These are phyloP conservation scores for Scaptomyza caliginosa DNA, from an alignment of 2,888 invertebrate genomes.

Conservation along the genomic window DNA sequence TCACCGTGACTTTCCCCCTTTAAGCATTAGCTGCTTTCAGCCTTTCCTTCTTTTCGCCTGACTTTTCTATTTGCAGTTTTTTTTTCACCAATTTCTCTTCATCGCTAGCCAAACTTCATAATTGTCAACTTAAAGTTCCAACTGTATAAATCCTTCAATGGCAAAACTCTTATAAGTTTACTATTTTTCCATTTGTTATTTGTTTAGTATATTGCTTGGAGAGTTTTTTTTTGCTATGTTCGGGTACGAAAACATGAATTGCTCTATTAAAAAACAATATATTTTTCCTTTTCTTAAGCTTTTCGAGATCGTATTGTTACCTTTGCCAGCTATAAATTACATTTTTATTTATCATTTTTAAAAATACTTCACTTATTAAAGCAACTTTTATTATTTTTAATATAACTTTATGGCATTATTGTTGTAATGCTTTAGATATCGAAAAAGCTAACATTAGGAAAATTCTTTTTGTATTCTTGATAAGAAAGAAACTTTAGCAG, in stretches of 20 bases:
- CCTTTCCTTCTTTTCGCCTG: neutral
- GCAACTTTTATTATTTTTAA: too few species aligned
- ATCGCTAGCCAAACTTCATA: slow-evolving; percentile 12
- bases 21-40: slow-evolving; percentile 12
- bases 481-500: too few species aligned
- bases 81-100: slow-evolving; percentile 24
- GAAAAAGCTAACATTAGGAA: too few species aligned
- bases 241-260: neutral
- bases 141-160: slow-evolving; percentile 43
- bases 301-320: too few species aligned
- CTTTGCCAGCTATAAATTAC: too few species aligned
- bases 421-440: too few species aligned
- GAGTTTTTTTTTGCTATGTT: neutral
- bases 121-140: slow-evolving; percentile 16
- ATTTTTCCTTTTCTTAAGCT: too few species aligned
- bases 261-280: neutral
- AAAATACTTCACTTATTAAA: too few species aligned
- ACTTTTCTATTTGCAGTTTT: slow-evolving; percentile 62
- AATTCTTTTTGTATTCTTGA: too few species aligned
- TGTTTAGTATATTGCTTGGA: neutral
- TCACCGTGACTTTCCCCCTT: slow-evolving; percentile 32
- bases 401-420: too few species aligned
- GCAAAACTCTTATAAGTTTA: neutral
- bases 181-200: neutral
- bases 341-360: too few species aligned